Base-by-base conservation (phyloP, 1,140 invertebrate genomes). In the Doryteuthis pealeii region DNA sequence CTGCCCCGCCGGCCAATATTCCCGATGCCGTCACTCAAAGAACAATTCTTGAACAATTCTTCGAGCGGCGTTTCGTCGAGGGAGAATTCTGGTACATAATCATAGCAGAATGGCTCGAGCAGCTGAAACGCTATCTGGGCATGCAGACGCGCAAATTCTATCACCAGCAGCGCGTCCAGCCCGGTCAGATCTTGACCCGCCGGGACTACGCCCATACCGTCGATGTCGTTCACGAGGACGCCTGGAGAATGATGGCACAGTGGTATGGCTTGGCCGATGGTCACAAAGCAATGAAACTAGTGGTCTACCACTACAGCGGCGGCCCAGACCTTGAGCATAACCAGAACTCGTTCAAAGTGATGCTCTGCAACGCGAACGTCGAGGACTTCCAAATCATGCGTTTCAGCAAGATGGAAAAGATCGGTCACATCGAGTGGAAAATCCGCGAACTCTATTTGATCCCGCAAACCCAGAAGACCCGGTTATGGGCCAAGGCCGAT, bases 321-420 rank as follows among this genome's bases (percentile, higher is more conserved):
- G 81, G 79, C 58, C 80, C 83, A 12, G 85, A 85, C 71, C 84
- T 86, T 43, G 85, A 86, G 73, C 83, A 85, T 70, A 84, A 86
- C 72, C 74, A 82, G 22, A 86, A 86, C 71, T 82, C 84, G 6
- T 86, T 84, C 74, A 86, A 86, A 74, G 71, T 86, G 31, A 82
- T 83, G 82, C 71, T 83, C 45, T 78, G 80, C 40, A 81, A 80
- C 18, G 80, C 81, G 1, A 78, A 80, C 8, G 66, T 77, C 4
- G 83, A 85, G 68, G 85, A 86, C 66, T 86, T 85, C 71, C 85
- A 86, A 31, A 85, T 84, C 72, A 76, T 84, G 18, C 81, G 81
- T 66, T 86, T 85, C 76, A 86, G 85, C 77, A 86, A 86, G 77
- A 82, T 85, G 79, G 85, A 86, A 75, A 86, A 84, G 76, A 79